Evolutionary conservation across 1,140 invertebrate genomes (phyloP).

Genomic region (Drosophila tristis): DNA sequence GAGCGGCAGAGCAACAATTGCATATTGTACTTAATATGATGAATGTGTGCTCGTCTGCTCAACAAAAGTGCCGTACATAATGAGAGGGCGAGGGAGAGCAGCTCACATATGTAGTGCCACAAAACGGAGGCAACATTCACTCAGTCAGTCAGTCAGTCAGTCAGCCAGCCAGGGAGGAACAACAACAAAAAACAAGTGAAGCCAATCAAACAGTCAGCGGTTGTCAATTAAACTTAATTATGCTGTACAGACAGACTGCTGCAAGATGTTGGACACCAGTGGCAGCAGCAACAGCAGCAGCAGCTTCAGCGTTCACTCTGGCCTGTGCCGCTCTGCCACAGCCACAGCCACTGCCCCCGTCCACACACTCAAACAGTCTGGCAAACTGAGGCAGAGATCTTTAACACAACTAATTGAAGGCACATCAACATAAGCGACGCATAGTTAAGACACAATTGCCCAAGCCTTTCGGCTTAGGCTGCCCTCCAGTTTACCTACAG

Average conservation of each 20-base stretch:
- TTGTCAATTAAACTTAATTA: slow-evolving; percentile 55
- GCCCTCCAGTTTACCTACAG: too few relatives aligned
- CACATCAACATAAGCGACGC: not conserved
- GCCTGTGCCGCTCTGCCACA: too few relatives aligned
- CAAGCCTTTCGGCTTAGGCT: too few relatives aligned
- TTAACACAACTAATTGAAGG: slow-evolving; percentile 24
- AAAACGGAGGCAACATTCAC: slow-evolving; percentile 26
- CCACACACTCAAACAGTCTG: not conserved
- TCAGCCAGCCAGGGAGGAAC: slow-evolving; percentile 2
- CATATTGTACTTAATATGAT: slow-evolving; percentile 53
- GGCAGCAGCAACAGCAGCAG: slow-evolving; percentile 1
- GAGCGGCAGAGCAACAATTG: slow-evolving; percentile 35
- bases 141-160: slow-evolving; percentile 9
- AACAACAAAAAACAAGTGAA: slow-evolving; percentile 31
- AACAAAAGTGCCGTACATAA: slow-evolving; percentile 28
- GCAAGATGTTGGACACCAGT: slow-evolving; percentile 29
- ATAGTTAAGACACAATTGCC: not conserved
- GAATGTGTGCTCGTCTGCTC: slow-evolving; percentile 10
- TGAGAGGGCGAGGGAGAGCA: slow-evolving; percentile 4
- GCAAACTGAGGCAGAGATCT: not conserved
- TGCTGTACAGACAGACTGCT: slow-evolving; percentile 30
- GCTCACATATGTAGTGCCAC: slow-evolving; percentile 18
- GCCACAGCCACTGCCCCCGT: not conserved
- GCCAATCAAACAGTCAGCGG: slow-evolving; percentile 53
- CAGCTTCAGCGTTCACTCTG: not conserved